phyloP scores from a whole-genome alignment of 2,888 invertebrate genomes.

The Trachelus troglodyta region DNA sequence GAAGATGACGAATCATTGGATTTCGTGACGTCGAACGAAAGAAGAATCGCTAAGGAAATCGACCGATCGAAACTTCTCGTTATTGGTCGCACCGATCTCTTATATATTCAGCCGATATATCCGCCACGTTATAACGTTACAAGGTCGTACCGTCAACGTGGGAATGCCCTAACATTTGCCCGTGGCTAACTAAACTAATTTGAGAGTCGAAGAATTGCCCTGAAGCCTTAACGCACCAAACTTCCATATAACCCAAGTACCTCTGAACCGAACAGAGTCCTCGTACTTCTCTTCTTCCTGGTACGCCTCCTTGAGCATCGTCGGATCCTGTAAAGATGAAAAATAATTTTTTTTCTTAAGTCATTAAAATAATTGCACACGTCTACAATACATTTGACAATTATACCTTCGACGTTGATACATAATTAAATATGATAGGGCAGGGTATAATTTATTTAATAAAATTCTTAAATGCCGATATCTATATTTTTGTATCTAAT shows the following conservation, averaged over 20 bases:
- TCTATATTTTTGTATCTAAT: background rate
- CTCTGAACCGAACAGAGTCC: background rate
- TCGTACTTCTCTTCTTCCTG: background rate
- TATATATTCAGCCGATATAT: background rate
- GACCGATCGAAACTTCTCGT: background rate
- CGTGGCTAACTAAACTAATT: background rate
- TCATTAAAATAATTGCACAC: background rate
- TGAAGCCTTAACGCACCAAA: background rate
- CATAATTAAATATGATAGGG: background rate
- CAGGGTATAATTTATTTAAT: background rate
- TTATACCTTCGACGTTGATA: background rate
- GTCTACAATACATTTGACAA: background rate
- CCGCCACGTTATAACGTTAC: background rate
- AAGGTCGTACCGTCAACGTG: slow-evolving; percentile 1
- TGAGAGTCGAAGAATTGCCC: background rate
- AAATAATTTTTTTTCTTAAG: background rate
- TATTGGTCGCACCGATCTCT: background rate
- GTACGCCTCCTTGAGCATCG: background rate
- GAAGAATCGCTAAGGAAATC: background rate
- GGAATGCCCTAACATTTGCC: background rate
- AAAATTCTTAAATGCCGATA: background rate
- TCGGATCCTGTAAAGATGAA: background rate
- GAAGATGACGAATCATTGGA: background rate
- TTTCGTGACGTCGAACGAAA: background rate
- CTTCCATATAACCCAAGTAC: background rate